Base-by-base conservation (phyloP, 2,888 invertebrate species). In the Pammene fasciana region DNA sequence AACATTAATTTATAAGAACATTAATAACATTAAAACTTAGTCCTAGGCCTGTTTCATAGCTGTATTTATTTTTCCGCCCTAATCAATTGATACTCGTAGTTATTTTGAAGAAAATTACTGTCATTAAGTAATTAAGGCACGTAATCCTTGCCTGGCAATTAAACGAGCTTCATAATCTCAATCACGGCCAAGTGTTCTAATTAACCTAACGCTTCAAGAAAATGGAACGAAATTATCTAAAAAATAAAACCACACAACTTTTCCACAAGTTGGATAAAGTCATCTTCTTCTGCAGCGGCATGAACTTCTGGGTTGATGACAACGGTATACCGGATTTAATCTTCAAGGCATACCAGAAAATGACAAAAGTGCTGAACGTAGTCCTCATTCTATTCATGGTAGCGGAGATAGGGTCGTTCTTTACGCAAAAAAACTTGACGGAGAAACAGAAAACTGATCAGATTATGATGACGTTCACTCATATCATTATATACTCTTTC, bases 401-500 rank as follows among this genome's bases (percentile, higher is more conserved):
- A 0, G 61, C 54, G 4, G 74, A 75, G 55, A 60, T 61, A 43
- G 67, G 57, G 6, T 72, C 78, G 0, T 75, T 67, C 55, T 66
- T 73, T 13, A 80, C 79, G 0, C 81, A 82, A 56, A 73, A 76
- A 1, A 72, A 76, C 26, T 70, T 82, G 64, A 70, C 74, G 1
- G 74, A 77, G 14, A 79, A 75, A 18, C 75, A 78, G 41, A 66
- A 14, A 1, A n/a, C 60, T n/a, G 74, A 76, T 45, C 34, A 48
- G 0, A 18, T 71, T 3, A 8, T 76, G 8, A 73, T 74, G 65
- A 43, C 52, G 0, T 38, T 73, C 0, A 48, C 74, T 0, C 75
- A 76, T 34, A 68, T 73, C 0, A 38, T 74, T 10, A 9, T 74
- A 0, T 72, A 73, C 26, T 34, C 50, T 8, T 71, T 65, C 38